Percentiles rank a stretch among this genome's conserved stretches.
phyloP scores from a whole-genome alignment of 2,888 invertebrate species.

The Podotricha telesiphe region DNA sequence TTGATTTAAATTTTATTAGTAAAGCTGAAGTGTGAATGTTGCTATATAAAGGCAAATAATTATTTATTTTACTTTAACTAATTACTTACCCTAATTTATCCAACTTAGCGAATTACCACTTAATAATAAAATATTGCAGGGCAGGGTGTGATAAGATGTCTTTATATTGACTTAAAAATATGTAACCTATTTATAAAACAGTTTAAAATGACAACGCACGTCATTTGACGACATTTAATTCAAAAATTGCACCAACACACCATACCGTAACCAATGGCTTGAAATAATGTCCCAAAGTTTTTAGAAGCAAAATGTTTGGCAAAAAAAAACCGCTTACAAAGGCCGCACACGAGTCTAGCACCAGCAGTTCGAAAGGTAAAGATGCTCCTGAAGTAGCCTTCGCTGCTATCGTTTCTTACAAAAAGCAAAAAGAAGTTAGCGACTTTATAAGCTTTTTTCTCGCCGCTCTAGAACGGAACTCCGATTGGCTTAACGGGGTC shows the following conservation, averaged over 20 bases:
- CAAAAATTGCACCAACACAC: slow-evolving; percentile 65
- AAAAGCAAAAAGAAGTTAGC: slow-evolving; percentile 68
- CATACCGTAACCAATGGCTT: slow-evolving; percentile 52
- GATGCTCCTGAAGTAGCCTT: slow-evolving; percentile 67
- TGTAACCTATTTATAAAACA: slow-evolving; percentile 8
- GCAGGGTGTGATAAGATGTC: no score
- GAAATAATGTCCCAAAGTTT: slow-evolving; percentile 58
- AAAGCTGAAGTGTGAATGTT: slow-evolving; percentile 7
- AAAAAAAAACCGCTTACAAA: slow-evolving; percentile 53
- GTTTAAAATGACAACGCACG: neutral
- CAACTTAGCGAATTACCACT: neutral
- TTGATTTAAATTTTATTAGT: slow-evolving; percentile 19
- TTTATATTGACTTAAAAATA: slow-evolving; percentile 1
- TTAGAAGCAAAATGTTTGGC: slow-evolving; percentile 42
- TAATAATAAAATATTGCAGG: no score
- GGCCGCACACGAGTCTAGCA: slow-evolving; percentile 50
- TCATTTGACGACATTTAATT: slow-evolving; percentile 5
- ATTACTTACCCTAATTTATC: slow-evolving; percentile 4
- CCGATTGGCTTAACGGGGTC: slow-evolving; percentile 67
- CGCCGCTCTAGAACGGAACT: slow-evolving; percentile 65
- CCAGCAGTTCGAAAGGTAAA: slow-evolving; percentile 46
- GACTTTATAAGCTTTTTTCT: slow-evolving; percentile 71
- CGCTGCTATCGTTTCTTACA: slow-evolving; percentile 70
- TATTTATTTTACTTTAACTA: slow-evolving; percentile 14
- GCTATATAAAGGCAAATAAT: slow-evolving; percentile 20